These are phyloP conservation scores for Campoletis sonorensis DNA, from an alignment of 1,140 invertebrate genomes.

Conservation along the genomic window DNA sequence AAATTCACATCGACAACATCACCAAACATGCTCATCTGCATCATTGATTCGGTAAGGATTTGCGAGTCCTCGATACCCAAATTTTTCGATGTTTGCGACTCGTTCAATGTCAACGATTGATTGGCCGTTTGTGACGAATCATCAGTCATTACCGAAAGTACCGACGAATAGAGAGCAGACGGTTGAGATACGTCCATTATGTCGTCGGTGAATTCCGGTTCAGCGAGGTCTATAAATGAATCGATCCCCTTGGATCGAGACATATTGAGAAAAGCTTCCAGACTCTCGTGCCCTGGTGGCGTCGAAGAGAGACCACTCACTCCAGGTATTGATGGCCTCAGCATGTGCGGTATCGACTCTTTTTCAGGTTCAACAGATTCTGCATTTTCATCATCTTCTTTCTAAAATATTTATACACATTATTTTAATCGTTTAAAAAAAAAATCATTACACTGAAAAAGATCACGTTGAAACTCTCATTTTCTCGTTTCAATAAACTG, in stretches of 20 bases:
- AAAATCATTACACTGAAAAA: too few species aligned
- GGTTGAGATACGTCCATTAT: conserved; percentile 71
- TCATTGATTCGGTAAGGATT: conserved; percentile 70
- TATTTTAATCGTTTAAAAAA: conserved; percentile 39
- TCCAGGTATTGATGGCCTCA: conserved; percentile 53
- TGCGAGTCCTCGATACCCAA: conserved; percentile 61
- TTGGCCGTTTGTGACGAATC: conserved; percentile 17
- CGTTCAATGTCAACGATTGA: not conserved
- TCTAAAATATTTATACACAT: conserved; percentile 30
- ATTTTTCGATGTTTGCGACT: conserved; percentile 40
- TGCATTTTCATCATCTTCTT: conserved; percentile 45
- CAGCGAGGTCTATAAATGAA: conserved; percentile 68
- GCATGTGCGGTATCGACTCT: conserved; percentile 60
- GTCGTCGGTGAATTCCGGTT: conserved; percentile 65
- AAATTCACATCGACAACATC: conserved; percentile 45
- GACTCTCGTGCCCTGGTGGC: conserved; percentile 66
- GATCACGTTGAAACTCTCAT: too few species aligned
- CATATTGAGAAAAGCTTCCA: conserved; percentile 70
- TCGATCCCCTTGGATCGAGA: conserved; percentile 69
- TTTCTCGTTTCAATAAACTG: too few species aligned
- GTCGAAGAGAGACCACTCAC: conserved; percentile 48
- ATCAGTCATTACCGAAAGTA: conserved; percentile 52
- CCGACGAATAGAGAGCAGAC: conserved; percentile 65
- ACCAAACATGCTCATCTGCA: conserved; percentile 69
- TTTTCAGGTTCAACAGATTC: conserved; percentile 42